These are phyloP conservation scores for Argyra leucocephala DNA, from an alignment of 2,888 invertebrate genomes.

Conservation along the genomic window DNA sequence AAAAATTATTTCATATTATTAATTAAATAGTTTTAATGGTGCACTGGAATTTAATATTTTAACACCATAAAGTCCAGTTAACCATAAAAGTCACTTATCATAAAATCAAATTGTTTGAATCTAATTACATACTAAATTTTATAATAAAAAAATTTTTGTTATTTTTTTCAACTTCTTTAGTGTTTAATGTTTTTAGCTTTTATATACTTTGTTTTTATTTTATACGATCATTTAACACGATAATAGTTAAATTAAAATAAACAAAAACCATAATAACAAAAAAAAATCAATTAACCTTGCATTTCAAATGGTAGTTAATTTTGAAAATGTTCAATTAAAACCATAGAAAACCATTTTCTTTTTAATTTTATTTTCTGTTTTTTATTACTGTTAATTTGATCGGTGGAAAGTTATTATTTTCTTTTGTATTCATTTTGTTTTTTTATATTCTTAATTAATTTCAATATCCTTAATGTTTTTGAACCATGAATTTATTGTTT, in stretches of 20 bases:
- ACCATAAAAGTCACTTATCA: too few species aligned
- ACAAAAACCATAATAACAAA: neutral
- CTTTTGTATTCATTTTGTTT: neutral
- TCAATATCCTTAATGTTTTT: neutral
- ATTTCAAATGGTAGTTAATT: slow-evolving; percentile 4
- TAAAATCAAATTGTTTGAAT: neutral
- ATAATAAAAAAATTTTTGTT: neutral
- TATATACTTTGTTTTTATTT: neutral
- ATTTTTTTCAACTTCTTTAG: neutral
- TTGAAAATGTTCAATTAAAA: neutral
- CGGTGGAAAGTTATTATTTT: neutral
- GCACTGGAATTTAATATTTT: too few species aligned
- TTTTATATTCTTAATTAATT: neutral
- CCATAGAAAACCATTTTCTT: neutral
- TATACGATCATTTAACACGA: slow-evolving; percentile 2
- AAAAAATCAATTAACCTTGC: neutral
- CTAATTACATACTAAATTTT: neutral
- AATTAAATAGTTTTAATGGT: too few species aligned
- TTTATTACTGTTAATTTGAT: neutral
- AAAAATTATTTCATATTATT: too few species aligned
- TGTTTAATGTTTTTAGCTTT: neutral
- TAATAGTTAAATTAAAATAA: neutral
- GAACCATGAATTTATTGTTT: neutral
- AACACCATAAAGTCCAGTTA: too few species aligned
- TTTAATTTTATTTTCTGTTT: neutral